These are phyloP conservation scores for Marronus borbonicus DNA, from an alignment of 2,888 invertebrate species.

Conservation along the genomic window DNA sequence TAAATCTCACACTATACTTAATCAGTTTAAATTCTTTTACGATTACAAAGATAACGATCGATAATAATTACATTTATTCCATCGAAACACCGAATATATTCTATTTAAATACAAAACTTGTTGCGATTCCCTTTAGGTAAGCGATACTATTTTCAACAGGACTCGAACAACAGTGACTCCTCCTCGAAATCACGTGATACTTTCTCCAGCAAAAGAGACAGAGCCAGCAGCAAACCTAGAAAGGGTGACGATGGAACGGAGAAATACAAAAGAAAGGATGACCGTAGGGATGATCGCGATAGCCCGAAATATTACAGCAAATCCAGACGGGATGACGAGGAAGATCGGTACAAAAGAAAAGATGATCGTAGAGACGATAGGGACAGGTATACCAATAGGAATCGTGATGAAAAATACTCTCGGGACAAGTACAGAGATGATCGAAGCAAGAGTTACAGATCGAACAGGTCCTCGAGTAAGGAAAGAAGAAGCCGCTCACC, in stretches of 20 bases:
- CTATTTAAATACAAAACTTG: constrained; percentile 46
- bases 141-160: constrained; percentile 67
- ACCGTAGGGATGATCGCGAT: constrained; percentile 21
- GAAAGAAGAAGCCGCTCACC: constrained; percentile 59
- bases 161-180: constrained; percentile 61
- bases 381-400: constrained; percentile 60
- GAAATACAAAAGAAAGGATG: constrained; percentile 37
- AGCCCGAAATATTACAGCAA: constrained; percentile 33
- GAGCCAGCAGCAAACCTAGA: constrained; percentile 45
- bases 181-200: constrained; percentile 36
- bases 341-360: constrained; percentile 53
- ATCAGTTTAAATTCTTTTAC: no score
- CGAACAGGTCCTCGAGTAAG: constrained; percentile 57
- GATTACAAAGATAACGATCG: no score
- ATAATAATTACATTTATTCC: neutral
- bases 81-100: neutral
- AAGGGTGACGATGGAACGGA: constrained; percentile 54
- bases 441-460: constrained; percentile 44
- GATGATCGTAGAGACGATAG: constrained; percentile 63
- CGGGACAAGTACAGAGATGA: constrained; percentile 57
- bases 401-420: constrained; percentile 16
- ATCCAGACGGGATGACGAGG: constrained; percentile 31
- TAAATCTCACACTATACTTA: no score
- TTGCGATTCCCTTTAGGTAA: constrained; percentile 62
- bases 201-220: constrained; percentile 28